A percentile compares a stretch with the other conserved stretches of the same genome.
These are phyloP conservation scores for Scaptomyza flava DNA, from an alignment of 2,888 invertebrate genomes.

Conservation along the genomic window DNA sequence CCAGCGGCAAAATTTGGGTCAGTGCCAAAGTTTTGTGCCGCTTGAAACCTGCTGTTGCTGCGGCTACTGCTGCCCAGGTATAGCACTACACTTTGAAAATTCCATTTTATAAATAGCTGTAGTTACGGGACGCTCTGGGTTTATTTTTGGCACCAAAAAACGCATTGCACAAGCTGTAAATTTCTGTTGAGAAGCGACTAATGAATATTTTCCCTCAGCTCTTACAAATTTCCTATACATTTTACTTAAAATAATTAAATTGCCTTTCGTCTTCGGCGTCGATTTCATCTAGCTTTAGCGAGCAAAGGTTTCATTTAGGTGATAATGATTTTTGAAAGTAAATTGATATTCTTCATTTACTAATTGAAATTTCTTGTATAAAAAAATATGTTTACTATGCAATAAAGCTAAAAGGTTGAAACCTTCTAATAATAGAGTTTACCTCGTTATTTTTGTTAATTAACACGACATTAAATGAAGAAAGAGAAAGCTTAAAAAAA, in stretches of 20 bases:
- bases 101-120: conserved; percentile 58
- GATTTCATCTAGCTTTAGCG: conserved; percentile 1
- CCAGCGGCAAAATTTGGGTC: conserved; percentile 62
- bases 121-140: conserved; percentile 24
- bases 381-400: conserved; percentile 1
- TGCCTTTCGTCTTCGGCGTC: neutral
- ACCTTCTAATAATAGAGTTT: neutral
- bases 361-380: conserved; percentile 4
- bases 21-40: conserved; percentile 59
- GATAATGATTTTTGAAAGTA: neutral
- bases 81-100: conserved; percentile 38
- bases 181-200: conserved; percentile 66
- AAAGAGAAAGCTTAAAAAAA: neutral
- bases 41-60: conserved; percentile 17
- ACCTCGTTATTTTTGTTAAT: neutral
- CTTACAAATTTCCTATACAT: conserved; percentile 54
- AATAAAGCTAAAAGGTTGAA: neutral
- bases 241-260: conserved; percentile 65
- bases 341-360: neutral
- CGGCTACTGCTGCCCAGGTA: conserved; percentile 3
- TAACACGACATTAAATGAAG: neutral
- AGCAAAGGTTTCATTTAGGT: neutral
- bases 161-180: conserved; percentile 60
- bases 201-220: conserved; percentile 60
- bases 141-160: conserved; percentile 40